These are phyloP conservation scores for Microcebus lehilahytsara DNA, from an alignment of 2,113 vertebrate genomes.

Conservation along the genomic window DNA sequence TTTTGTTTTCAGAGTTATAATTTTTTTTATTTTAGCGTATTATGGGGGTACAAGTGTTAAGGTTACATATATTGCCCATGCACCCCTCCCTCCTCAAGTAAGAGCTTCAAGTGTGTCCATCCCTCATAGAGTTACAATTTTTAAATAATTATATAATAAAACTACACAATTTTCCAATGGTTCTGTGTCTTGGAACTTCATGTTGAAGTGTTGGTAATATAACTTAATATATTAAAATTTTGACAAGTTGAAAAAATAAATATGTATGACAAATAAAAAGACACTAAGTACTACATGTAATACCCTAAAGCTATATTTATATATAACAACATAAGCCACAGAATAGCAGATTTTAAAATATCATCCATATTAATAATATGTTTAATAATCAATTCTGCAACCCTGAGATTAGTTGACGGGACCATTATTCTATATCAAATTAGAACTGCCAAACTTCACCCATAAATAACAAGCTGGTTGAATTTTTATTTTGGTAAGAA, in stretches of 20 bases:
- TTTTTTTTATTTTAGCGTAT: too few species aligned
- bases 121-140: neutral
- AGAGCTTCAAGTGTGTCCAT: too few species aligned
- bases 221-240: neutral
- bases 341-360: neutral
- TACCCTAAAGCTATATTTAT: neutral
- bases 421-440: neutral
- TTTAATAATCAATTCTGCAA: conserved; percentile 22
- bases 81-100: too few species aligned
- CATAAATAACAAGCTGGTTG: neutral
- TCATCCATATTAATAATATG: conserved; percentile 19
- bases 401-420: neutral
- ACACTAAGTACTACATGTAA: neutral
- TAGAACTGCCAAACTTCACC: neutral
- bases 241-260: conserved; percentile 35
- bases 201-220: neutral
- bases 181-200: neutral
- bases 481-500: conserved; percentile 28
- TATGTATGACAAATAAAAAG: neutral
- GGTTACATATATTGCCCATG: too few species aligned
- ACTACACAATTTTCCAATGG: neutral
- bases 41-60: too few species aligned
- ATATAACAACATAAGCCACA: neutral
- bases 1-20: neutral
- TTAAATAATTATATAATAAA: neutral